Conservation (phyloP, 2,113 vertebrate genomes). For the Ammodytes marinus region DNA sequence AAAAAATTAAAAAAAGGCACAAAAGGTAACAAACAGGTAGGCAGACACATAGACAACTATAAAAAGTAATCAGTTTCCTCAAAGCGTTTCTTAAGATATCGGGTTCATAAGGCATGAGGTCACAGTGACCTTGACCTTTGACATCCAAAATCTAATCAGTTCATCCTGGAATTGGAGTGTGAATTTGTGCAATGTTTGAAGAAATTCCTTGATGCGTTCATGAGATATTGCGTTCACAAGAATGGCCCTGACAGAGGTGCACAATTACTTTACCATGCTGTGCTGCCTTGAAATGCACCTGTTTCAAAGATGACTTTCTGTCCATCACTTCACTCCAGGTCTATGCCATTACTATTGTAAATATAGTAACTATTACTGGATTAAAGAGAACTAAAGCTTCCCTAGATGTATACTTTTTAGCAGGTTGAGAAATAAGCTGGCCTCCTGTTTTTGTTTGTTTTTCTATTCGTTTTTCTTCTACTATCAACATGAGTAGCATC, state of each 20-base stretch:
- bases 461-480: background rate
- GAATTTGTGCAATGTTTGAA: too few species aligned
- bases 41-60: slow-evolving; percentile 21
- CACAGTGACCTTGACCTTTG: too few species aligned
- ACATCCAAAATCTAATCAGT: too few species aligned
- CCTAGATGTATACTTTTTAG: slow-evolving; percentile 3
- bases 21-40: slow-evolving; percentile 9
- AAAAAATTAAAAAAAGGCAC: background rate
- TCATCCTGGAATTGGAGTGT: too few species aligned
- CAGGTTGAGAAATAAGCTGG: slow-evolving; percentile 8
- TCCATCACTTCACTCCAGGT: background rate
- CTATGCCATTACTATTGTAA: slow-evolving; percentile 1
- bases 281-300: background rate
- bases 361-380: slow-evolving; percentile 21
- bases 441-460: background rate
- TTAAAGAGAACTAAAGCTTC: slow-evolving; percentile 1
- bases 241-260: too few species aligned
- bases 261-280: background rate
- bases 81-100: too few species aligned
- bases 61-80: too few species aligned
- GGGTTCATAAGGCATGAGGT: too few species aligned
- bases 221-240: too few species aligned
- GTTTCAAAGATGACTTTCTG: slow-evolving; percentile 27
- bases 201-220: too few species aligned
- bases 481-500: slow-evolving; percentile 39